Base-by-base conservation (phyloP, 2,888 invertebrate genomes). In the Diloba caeruleocephala region DNA sequence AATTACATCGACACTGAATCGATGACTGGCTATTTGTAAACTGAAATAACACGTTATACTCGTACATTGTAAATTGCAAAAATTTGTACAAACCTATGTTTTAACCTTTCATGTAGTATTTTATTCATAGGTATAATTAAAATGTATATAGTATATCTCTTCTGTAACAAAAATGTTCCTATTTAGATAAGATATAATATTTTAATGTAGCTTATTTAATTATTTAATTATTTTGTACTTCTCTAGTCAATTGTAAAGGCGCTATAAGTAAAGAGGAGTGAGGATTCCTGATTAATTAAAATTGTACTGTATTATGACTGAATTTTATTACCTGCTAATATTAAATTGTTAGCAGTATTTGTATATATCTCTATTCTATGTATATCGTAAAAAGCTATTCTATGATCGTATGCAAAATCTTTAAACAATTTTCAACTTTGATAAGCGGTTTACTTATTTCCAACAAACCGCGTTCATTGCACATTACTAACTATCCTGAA, bases 161-260 rank as follows among this genome's bases (percentile, higher is more conserved):
- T 33, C 7, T 37, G 17, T 69, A 66, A 64, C 46, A 57, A 67
- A 68, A 81, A 71, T 68, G 88, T 88, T 88, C 87, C 87, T 87
- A 85, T 78, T 70, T 64, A 76, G 55, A 39, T 64, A 59, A 55
- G 37, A 65, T 44, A 57, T 52, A 59, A 57, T 64, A 54, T 57
- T 55, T 48, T 32, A 41, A 84, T 80, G 78, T 80, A 85, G 74
- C 88, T 89, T 89, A 89, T 88, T 88, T 89, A 88, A 86, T 57
- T 0, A 74, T 29, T 50, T 32, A 61, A 67, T 71, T 37, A 67
- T 71, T 69, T 78, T 80, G 71, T 82, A 87, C 82, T 90, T 88
- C 87, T 84, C 90, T 91, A 91, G 90, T 91, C 90, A 90, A 76
- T 74, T 71, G 57, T 57, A 83, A 81, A 77, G 84, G 86, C 85